phyloP scores from a whole-genome alignment of 2,888 invertebrate genomes.

The Cheilosia pagana region DNA sequence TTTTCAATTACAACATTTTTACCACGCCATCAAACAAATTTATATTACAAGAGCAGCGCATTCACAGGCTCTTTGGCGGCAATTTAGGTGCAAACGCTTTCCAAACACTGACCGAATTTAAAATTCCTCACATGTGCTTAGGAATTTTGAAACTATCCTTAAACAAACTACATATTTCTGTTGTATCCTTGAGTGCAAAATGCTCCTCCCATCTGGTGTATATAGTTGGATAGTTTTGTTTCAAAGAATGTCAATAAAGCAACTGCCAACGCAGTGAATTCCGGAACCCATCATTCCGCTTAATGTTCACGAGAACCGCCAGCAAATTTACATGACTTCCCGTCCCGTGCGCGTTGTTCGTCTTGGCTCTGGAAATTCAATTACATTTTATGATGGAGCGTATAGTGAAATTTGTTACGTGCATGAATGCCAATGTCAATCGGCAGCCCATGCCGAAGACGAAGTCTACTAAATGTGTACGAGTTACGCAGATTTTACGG shows the following conservation, averaged over 20 bases:
- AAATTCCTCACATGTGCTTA: neutral
- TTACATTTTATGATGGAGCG: conserved; percentile 60
- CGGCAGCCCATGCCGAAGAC: neutral
- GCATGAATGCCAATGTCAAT: conserved; percentile 47
- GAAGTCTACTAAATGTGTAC: conserved; percentile 21
- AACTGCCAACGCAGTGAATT: conserved; percentile 26
- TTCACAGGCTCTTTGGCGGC: neutral
- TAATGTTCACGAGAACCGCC: conserved; percentile 26
- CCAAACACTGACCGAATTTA: neutral
- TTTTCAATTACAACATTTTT: too few species aligned
- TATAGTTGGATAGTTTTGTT: conserved; percentile 14
- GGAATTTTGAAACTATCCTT: neutral
- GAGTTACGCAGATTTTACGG: conserved; percentile 44
- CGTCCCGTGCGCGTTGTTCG: conserved; percentile 2
- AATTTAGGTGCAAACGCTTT: neutral
- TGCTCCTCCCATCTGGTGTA: neutral
- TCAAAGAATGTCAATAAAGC: conserved; percentile 54
- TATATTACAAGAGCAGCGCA: too few species aligned
- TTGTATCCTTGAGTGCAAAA: neutral
- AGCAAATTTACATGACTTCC: conserved; percentile 44
- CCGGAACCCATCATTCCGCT: neutral
- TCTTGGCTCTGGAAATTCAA: conserved; percentile 64
- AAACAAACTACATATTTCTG: conserved; percentile 1
- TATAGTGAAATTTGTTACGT: conserved; percentile 61
- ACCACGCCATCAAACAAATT: too few species aligned